Evolutionary conservation across 2,888 invertebrate species (phyloP).

Genomic region (Amphipoea oculea): DNA sequence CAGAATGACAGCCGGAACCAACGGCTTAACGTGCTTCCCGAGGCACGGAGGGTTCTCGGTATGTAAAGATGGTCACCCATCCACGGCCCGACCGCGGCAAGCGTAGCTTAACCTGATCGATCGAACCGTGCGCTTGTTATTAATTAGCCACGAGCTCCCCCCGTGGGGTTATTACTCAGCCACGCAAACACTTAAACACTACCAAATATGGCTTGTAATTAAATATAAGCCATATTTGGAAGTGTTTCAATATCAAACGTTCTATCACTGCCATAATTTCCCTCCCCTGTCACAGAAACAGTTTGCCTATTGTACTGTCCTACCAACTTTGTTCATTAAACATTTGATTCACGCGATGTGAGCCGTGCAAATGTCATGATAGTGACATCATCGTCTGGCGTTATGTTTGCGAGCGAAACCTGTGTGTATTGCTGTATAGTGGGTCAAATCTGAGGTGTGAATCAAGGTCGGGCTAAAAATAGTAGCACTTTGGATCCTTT

Average conservation of each 20-base stretch:
- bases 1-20: neutral
- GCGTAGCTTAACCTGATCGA: neutral
- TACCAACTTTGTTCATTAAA: slow-evolving; percentile 46
- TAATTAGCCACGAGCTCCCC: neutral
- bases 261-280: neutral
- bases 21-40: no score
- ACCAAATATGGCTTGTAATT: neutral
- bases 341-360: slow-evolving; percentile 61
- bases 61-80: neutral
- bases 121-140: neutral
- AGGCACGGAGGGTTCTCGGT: no score
- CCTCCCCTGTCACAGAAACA: neutral
- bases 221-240: neutral
- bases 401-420: slow-evolving; percentile 54
- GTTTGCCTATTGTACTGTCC: slow-evolving; percentile 14
- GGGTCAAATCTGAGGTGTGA: slow-evolving; percentile 48
- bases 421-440: slow-evolving; percentile 36
- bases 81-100: neutral
- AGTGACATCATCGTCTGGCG: slow-evolving; percentile 65
- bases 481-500: slow-evolving; percentile 20
- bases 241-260: neutral
- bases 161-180: no score
- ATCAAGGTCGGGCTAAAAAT: slow-evolving; percentile 43
- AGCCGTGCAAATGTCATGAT: slow-evolving; percentile 63
- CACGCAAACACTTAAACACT: neutral